Percentiles rank a stretch among this genome's conserved stretches.
These are phyloP conservation scores for Artibeus lituratus DNA, from an alignment of 2,797 vertebrate genomes.

Conservation along the genomic window DNA sequence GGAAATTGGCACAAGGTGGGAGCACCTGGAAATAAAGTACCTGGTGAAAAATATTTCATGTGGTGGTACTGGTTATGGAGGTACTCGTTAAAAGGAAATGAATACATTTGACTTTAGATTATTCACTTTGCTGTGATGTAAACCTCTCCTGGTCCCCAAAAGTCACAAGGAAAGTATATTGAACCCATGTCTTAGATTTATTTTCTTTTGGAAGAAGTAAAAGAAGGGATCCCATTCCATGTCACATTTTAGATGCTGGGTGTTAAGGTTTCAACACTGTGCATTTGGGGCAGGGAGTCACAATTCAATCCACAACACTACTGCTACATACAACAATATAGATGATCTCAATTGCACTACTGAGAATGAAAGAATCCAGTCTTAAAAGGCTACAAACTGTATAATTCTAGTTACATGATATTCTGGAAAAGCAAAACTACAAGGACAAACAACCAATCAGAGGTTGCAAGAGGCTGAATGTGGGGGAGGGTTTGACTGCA, in stretches of 20 bases:
- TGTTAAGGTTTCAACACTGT: not conserved
- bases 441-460: not conserved
- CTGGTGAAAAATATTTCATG: not conserved
- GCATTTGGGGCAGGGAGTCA: rapidly evolving
- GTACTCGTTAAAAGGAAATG: not conserved
- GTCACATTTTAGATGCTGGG: not conserved
- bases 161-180: not conserved
- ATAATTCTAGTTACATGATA: not conserved
- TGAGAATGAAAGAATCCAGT: not conserved
- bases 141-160: not conserved
- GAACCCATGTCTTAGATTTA: not conserved
- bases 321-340: not conserved
- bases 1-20: not conserved
- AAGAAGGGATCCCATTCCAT: not conserved
- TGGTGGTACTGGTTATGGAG: too few relatives aligned
- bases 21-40: not conserved
- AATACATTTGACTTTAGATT: not conserved
- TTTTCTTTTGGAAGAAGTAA: not conserved
- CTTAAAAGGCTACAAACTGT: not conserved
- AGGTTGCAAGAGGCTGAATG: not conserved
- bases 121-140: not conserved
- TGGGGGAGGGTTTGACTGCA: not conserved
- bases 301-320: not conserved
- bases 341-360: not conserved
- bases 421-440: not conserved